A percentile compares a stretch with the other conserved stretches of the same genome.
Evolutionary conservation across 1,140 invertebrate species (phyloP).

Genomic region (Drosophila bocki): DNA sequence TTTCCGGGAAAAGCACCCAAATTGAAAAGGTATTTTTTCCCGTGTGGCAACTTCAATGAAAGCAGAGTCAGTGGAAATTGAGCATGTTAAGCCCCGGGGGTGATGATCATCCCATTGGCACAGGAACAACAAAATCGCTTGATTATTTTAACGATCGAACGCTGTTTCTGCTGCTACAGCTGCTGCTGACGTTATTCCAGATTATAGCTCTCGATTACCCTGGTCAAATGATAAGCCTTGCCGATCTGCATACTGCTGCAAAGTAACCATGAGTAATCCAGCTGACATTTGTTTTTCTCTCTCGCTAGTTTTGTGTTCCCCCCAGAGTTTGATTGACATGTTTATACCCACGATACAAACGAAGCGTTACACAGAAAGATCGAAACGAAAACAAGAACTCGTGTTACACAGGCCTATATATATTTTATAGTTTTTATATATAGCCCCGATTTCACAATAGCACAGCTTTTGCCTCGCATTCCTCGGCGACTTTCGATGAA

Average conservation of each 20-base stretch:
- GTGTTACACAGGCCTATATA: slow-evolving; percentile 17
- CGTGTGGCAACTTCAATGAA: slow-evolving; percentile 24
- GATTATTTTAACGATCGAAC: slow-evolving; percentile 48
- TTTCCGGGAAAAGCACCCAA: neutral
- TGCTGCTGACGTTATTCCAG: slow-evolving; percentile 50
- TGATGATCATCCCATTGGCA: slow-evolving; percentile 33
- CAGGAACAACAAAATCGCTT: slow-evolving; percentile 17
- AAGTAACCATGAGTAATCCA: slow-evolving; percentile 48
- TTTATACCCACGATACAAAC: slow-evolving; percentile 55
- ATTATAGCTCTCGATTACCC: slow-evolving; percentile 33
- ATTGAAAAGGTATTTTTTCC: slow-evolving; percentile 7
- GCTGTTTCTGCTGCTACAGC: slow-evolving; percentile 12
- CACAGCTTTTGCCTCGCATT: slow-evolving; percentile 39
- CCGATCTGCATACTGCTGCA: slow-evolving; percentile 9
- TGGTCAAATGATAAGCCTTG: slow-evolving; percentile 40
- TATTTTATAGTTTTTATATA: slow-evolving; percentile 22
- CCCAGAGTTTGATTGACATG: slow-evolving; percentile 49
- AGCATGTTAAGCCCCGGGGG: slow-evolving; percentile 29
- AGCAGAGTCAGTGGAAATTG: slow-evolving; percentile 35
- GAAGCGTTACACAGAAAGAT: slow-evolving; percentile 41
- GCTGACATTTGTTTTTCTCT: slow-evolving; percentile 35
- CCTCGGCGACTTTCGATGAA: slow-evolving; percentile 33
- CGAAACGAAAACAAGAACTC: slow-evolving; percentile 32
- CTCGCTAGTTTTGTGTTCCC: slow-evolving; percentile 36
- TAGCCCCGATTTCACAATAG: slow-evolving; percentile 28